Base-by-base conservation (phyloP, 2,113 vertebrate genomes). In the Forbesichthys agassizii region DNA sequence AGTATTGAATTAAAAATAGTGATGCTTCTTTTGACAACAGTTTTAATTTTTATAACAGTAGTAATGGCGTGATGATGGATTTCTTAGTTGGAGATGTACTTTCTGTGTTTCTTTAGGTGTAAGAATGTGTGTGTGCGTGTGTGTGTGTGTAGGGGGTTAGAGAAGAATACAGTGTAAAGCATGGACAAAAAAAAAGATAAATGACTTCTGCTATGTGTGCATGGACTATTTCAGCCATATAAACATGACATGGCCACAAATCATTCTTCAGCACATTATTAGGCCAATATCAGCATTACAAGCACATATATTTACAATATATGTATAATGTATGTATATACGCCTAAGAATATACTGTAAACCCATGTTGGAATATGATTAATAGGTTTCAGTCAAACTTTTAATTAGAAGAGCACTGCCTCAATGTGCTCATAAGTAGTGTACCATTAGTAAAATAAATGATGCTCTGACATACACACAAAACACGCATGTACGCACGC, bases 191-290 rank as follows among this genome's bases (percentile, higher is more conserved):
- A 71, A 42, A 42, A 42, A 42, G 3, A 8, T 42, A 42, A 42
- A 42, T 42, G 0, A 42, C 36, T 42, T 42, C 36, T 42, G 36
- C 36, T 42, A 42, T 42, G 36, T 42, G 36, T 42, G 36, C 36
- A 67, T 16, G 62, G 63, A 60, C 55, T 71, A 55, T 71, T 48
- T 79, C 77, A 77, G 69, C 49, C 33, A 3, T 69, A 52, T 53
- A 58, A 61, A 56, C 62, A 66, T 16, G 69, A 68, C 52, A 64
- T 20, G 62, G 20, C 5, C 48, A 20, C 52, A 67, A 69, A 18
- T 61, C 10, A 13, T 51, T 11, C 3, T 51, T 33, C 33, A 33
- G 8, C 1, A 5, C 6, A 13, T 48, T 47, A 66, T 27, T 52
- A 61, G 62, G 57, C 11, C n/a, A 16, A 48, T 16, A 42, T 9